phyloP scores from a whole-genome alignment of 2,888 invertebrate species.

The Hydroisotoma schaefferi region DNA sequence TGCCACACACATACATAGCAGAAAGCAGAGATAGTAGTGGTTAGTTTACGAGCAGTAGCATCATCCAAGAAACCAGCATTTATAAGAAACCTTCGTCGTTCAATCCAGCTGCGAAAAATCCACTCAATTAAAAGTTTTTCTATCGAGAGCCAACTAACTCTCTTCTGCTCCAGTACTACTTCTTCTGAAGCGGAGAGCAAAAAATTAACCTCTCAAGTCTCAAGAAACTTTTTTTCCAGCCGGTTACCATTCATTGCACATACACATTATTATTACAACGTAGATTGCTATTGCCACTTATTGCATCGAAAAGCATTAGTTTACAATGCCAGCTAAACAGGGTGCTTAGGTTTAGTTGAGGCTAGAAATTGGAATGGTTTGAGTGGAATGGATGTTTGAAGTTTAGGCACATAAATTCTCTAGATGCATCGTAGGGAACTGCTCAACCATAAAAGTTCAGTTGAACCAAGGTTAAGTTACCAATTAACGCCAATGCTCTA shows the following conservation, averaged over 20 bases:
- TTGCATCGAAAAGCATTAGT: too few relatives aligned
- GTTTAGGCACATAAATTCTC: not conserved
- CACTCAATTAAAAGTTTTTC: conserved; percentile 18
- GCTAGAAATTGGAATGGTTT: not conserved
- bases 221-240: not conserved
- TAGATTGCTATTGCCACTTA: too few relatives aligned
- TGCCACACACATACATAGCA: too few relatives aligned
- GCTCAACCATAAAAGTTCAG: not conserved
- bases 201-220: conserved; percentile 4
- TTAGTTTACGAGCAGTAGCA: too few relatives aligned
- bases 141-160: too few relatives aligned
- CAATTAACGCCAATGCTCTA: conserved; percentile 12
- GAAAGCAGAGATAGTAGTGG: too few relatives aligned
- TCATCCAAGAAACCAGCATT: too few relatives aligned
- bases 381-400: too few relatives aligned
- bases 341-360: not conserved
- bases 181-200: not conserved
- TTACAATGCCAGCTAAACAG: not conserved
- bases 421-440: not conserved
- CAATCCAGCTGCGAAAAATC: conserved; percentile 11
- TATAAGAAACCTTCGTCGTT: too few relatives aligned
- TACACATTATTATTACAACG: not conserved
- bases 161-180: too few relatives aligned
- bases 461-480: conserved; percentile 13
- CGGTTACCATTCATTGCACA: not conserved